phyloP scores from a whole-genome alignment of 1,140 invertebrate genomes.

The Temnothorax nylanderi region DNA sequence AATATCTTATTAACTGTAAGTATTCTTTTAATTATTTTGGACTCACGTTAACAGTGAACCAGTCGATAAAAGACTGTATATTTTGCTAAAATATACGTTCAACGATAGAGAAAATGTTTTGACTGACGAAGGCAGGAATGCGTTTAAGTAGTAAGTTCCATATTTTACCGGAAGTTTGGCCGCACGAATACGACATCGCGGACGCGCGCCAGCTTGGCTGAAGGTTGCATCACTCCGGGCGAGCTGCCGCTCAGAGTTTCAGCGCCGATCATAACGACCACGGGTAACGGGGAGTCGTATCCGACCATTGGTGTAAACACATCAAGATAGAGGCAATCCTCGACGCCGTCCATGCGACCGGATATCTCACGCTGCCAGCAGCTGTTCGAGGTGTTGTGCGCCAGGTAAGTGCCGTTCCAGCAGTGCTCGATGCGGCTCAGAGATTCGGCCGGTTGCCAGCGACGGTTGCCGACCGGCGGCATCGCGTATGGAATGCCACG shows the following conservation, averaged over 20 bases:
- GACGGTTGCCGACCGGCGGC: constrained; percentile 89
- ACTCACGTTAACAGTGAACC: not conserved
- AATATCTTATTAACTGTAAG: not conserved
- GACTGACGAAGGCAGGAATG: not conserved
- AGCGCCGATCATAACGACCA: constrained; percentile 93
- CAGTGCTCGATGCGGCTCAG: constrained; percentile 90
- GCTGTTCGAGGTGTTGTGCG: constrained; percentile 88
- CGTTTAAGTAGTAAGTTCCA: not conserved
- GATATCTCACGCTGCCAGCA: constrained; percentile 90
- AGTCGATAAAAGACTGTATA: not conserved
- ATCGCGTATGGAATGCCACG: constrained; percentile 94
- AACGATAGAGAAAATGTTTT: not conserved
- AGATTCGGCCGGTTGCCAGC: constrained; percentile 91
- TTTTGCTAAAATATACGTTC: not conserved
- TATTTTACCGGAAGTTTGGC: constrained; percentile 89
- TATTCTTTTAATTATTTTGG: not conserved
- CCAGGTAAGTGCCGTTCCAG: constrained; percentile 92
- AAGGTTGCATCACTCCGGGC: constrained; percentile 88
- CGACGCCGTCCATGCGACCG: constrained; percentile 88
- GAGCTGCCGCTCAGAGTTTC: constrained; percentile 91
- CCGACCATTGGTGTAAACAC: constrained; percentile 91
- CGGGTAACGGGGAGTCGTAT: constrained; percentile 91
- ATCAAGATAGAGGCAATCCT: constrained; percentile 94
- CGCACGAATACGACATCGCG: constrained; percentile 93
- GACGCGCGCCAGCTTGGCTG: constrained; percentile 89